These are phyloP conservation scores for Idaea biselata DNA, from an alignment of 2,888 invertebrate species.

Conservation along the genomic window DNA sequence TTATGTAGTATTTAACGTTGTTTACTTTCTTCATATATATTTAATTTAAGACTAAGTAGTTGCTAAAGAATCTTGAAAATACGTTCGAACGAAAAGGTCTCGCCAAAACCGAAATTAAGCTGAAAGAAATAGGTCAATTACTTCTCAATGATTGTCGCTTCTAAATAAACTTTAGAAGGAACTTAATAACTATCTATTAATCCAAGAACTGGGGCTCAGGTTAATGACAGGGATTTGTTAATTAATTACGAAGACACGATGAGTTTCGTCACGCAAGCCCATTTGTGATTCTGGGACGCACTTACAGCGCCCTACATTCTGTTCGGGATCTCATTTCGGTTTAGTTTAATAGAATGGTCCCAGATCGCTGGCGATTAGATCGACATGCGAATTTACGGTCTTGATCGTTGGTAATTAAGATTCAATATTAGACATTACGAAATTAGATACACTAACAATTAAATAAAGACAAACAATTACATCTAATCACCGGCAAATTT, in stretches of 20 bases:
- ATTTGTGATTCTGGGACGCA: constrained; percentile 42
- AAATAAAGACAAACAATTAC: no score
- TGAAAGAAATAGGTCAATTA: constrained; percentile 7
- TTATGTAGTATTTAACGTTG: no score
- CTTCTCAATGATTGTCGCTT: constrained; percentile 6
- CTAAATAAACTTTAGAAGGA: constrained; percentile 2
- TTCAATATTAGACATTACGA: neutral
- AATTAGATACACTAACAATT: neutral
- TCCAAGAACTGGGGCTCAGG: constrained; percentile 52
- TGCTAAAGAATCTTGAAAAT: no score
- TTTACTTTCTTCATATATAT: no score
- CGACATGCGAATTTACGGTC: constrained; percentile 1
- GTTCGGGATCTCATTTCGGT: constrained; percentile 31
- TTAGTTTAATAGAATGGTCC: constrained; percentile 20
- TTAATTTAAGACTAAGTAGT: no score
- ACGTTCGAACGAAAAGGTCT: no score
- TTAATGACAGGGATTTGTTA: constrained; percentile 65
- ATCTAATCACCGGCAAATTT: no score
- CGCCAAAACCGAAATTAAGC: no score
- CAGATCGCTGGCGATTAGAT: constrained; percentile 7
- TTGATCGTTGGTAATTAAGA: neutral
- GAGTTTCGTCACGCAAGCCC: constrained; percentile 61
- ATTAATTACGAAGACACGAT: constrained; percentile 64
- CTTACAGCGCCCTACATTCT: constrained; percentile 51
- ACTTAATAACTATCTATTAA: constrained; percentile 30